Evolutionary conservation across 2,888 invertebrate species (phyloP).

Genomic region (Bhutanitis thaidina): DNA sequence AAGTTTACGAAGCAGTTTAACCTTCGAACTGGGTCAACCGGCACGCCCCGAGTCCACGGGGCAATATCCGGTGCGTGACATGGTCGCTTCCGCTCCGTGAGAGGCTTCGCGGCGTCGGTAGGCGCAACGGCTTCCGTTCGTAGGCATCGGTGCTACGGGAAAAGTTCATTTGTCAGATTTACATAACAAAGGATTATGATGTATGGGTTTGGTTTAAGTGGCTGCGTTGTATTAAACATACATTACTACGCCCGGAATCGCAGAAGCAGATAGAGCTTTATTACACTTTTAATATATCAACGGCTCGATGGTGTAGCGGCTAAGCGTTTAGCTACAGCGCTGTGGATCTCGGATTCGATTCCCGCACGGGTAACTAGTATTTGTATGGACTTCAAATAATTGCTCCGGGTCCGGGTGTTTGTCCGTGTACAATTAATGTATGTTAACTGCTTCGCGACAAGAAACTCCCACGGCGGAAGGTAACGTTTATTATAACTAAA

Average conservation of each 20-base stretch:
- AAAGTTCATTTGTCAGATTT: conserved; percentile 16
- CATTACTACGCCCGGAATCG: neutral
- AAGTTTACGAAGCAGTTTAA: conserved; percentile 1
- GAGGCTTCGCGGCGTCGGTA: conserved; percentile 1
- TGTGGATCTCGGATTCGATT: too few relatives aligned
- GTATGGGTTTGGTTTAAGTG: neutral
- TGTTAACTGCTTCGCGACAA: too few relatives aligned
- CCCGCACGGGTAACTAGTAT: too few relatives aligned
- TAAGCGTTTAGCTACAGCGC: too few relatives aligned
- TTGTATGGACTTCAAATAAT: too few relatives aligned
- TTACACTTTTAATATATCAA: too few relatives aligned
- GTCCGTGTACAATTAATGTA: too few relatives aligned
- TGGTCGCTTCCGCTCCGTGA: conserved; percentile 9
- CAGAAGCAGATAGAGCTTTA: too few relatives aligned
- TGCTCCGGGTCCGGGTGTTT: too few relatives aligned
- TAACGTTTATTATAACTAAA: too few relatives aligned
- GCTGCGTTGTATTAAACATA: neutral
- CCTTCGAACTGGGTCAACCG: conserved; percentile 8
- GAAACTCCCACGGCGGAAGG: too few relatives aligned
- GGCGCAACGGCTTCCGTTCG: conserved; percentile 1
- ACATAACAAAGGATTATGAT: conserved; percentile 9
- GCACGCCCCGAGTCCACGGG: conserved; percentile 1
- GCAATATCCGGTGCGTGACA: conserved; percentile 20
- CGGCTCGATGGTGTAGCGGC: too few relatives aligned
- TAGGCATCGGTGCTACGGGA: neutral